Evolutionary conservation across 2,113 vertebrate species (phyloP).

Genomic region (Syngnathus floridae): DNA sequence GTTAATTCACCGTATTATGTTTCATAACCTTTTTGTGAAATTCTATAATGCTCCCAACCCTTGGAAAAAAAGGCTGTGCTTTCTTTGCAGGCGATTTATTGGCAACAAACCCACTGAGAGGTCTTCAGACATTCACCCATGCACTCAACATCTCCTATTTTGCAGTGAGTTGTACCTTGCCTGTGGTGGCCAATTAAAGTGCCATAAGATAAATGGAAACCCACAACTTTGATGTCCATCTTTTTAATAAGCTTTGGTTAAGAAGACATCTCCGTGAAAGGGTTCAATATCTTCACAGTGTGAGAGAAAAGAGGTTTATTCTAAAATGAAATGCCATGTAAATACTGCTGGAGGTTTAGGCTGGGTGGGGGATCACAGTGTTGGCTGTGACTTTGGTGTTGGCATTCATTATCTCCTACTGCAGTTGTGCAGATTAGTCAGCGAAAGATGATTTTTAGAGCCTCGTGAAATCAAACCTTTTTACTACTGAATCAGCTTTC

Average conservation of each 20-base stretch:
- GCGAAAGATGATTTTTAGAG: slow-evolving; percentile 55
- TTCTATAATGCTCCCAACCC: slow-evolving; percentile 45
- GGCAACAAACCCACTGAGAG: slow-evolving; percentile 64
- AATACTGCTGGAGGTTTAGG: slow-evolving; percentile 67
- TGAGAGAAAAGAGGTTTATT: slow-evolving; percentile 71
- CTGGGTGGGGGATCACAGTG: slow-evolving; percentile 51
- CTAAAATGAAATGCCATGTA: slow-evolving; percentile 69
- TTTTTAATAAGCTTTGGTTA: slow-evolving; percentile 77
- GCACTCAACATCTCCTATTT: slow-evolving; percentile 57
- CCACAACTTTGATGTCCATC: slow-evolving; percentile 69
- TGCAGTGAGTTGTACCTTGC: slow-evolving; percentile 63
- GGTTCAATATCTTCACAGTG: slow-evolving; percentile 70
- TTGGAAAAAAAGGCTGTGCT: slow-evolving; percentile 56
- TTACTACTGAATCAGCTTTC: slow-evolving; percentile 28
- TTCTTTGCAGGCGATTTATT: slow-evolving; percentile 65
- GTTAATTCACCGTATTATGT: slow-evolving; percentile 57
- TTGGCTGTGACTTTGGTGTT: slow-evolving; percentile 50
- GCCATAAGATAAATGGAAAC: slow-evolving; percentile 67
- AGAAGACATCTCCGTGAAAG: slow-evolving; percentile 73
- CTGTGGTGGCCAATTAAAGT: slow-evolving; percentile 72
- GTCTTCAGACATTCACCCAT: slow-evolving; percentile 58
- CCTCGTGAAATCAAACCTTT: slow-evolving; percentile 48
- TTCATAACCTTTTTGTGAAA: slow-evolving; percentile 66
- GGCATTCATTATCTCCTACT: slow-evolving; percentile 63
- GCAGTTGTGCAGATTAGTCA: slow-evolving; percentile 64